These are phyloP conservation scores for Cnemophilus loriae DNA, from an alignment of 2,113 vertebrate species.

Conservation along the genomic window DNA sequence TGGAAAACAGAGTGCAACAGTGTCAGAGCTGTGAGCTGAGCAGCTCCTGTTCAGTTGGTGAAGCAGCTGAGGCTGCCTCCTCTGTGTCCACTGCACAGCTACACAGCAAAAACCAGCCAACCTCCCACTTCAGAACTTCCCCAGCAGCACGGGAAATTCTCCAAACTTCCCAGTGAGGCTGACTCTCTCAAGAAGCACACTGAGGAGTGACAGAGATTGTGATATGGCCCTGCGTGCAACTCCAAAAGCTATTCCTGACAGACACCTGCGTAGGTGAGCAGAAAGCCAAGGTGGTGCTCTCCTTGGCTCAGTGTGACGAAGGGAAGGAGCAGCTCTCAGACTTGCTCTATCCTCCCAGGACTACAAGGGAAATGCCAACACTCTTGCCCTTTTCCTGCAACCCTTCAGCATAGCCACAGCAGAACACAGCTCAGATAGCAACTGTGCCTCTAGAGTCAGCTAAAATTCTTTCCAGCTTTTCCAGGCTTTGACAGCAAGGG, in stretches of 20 bases:
- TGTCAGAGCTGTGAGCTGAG: not conserved
- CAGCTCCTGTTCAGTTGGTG: not conserved
- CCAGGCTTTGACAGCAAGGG: not conserved
- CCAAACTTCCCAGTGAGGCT: not conserved
- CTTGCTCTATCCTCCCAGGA: not conserved
- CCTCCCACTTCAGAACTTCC: not conserved
- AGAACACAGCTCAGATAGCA: not conserved
- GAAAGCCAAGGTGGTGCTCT: not conserved
- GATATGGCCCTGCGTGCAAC: rapidly evolving
- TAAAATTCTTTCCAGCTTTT: not conserved
- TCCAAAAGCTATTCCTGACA: not conserved
- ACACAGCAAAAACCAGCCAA: not conserved
- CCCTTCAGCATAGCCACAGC: rapidly evolving
- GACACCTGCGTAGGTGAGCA: rapidly evolving
- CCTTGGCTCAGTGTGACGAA: not conserved
- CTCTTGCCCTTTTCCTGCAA: not conserved
- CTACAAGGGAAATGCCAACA: rapidly evolving
- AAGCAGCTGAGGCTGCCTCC: not conserved
- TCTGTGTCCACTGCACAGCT: rapidly evolving
- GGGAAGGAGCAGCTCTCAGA: not conserved
- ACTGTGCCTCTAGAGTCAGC: not conserved
- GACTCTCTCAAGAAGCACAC: not conserved
- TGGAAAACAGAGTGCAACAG: not conserved
- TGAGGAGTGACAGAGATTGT: not conserved
- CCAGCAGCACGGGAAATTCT: not conserved